Evolutionary conservation across 2,797 vertebrate species (phyloP).

Genomic region (Scolopax bukidnonensis): DNA sequence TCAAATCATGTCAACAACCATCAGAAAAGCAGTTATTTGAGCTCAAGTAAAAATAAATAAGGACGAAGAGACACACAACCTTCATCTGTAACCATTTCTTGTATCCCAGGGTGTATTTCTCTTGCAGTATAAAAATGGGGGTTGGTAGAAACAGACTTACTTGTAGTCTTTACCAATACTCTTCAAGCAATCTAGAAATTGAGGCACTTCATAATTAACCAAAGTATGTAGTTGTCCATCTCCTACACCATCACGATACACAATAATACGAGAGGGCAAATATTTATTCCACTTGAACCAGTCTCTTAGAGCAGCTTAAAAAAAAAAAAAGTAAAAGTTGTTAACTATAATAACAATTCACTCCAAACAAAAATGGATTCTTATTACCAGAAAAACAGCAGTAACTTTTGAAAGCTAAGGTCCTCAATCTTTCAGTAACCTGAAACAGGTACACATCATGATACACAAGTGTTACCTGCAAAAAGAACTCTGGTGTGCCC

Average conservation of each 20-base stretch:
- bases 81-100: not conserved
- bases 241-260: conserved; percentile 95
- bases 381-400: not conserved
- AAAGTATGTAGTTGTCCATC: conserved; percentile 91
- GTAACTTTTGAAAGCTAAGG: not conserved
- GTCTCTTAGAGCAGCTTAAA: conserved; percentile 85
- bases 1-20: not conserved
- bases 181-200: conserved; percentile 89
- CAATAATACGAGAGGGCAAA: conserved; percentile 90
- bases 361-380: not conserved
- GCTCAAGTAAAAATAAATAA: not conserved
- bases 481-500: not conserved
- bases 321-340: not conserved
- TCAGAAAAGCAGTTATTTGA: not conserved
- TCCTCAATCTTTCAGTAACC: not conserved
- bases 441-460: not conserved
- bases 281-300: conserved; percentile 86
- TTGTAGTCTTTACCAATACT: conserved; percentile 84
- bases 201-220: conserved; percentile 90
- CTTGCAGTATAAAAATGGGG: not conserved
- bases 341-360: not conserved
- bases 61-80: not conserved
- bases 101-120: not conserved
- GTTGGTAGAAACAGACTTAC: conserved; percentile 71
- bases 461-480: not conserved